A percentile compares a stretch with the other conserved stretches of the same genome.
Conservation (phyloP, 2,113 vertebrate genomes). For the Lepus europaeus region DNA sequence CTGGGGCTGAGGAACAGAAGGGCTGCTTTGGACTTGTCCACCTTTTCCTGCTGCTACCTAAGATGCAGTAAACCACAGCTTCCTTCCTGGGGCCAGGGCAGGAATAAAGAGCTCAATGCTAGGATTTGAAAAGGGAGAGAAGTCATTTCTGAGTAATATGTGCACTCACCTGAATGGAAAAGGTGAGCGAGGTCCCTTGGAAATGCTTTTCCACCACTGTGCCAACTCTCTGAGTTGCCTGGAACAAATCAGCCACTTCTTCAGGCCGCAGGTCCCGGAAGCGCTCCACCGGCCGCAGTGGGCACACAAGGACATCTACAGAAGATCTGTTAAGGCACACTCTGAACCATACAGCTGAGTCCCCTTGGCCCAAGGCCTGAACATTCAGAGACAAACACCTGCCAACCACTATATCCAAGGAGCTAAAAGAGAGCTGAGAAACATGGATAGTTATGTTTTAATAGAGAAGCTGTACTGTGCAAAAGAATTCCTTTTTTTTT, state of each 20-base stretch:
- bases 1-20: rapidly evolving
- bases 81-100: background rate
- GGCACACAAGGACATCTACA: conserved; percentile 95
- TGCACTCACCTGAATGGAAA: conserved; percentile 92
- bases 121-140: conserved; percentile 65
- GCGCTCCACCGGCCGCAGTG: conserved; percentile 91
- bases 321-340: conserved; percentile 86
- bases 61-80: background rate
- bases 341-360: background rate
- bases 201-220: conserved; percentile 93
- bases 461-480: background rate
- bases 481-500: background rate
- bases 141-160: background rate
- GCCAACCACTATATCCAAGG: background rate
- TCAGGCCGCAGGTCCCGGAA: conserved; percentile 92
- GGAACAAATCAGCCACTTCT: conserved; percentile 94
- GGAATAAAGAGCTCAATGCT: background rate
- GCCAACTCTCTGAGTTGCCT: conserved; percentile 90
- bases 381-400: conserved; percentile 37
- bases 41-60: background rate
- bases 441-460: background rate
- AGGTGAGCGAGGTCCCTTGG: conserved; percentile 92
- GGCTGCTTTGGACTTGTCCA: background rate
- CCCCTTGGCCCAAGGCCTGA: background rate
- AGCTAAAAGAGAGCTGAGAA: conserved; percentile 28